Base-by-base conservation (phyloP, 2,113 vertebrate genomes). In the Phrynosoma platyrhinos region DNA sequence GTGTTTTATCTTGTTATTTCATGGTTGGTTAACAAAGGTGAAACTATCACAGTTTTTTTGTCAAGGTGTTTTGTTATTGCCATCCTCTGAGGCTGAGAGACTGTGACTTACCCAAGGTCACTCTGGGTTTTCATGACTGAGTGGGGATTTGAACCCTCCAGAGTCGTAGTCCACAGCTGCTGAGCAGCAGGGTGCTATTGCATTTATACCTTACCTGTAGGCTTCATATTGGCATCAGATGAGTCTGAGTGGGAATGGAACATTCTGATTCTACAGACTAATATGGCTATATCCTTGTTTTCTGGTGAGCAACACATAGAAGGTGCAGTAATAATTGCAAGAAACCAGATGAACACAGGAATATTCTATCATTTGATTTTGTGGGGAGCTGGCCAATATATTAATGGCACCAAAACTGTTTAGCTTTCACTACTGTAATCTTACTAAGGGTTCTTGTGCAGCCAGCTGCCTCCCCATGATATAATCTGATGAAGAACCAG, bases 401-500 rank as follows among this genome's bases (percentile, higher is more conserved):
- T 86, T 52, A 71, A 36, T 27, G 64, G n/a, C 30, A 36, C 76
- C 62, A 78, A 52, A 23, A 40, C 9, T n/a, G 55, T 55, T 79
- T n/a, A 10, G 55, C n/a, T 77, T 36, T 30, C 21, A 69, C 64
- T 81, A 21, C 9, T 40, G 9, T n/a, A 52, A 83, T 68, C 40
- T 88, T 84, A 20, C n/a, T 30, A 79, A 83, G 62, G 16, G 30
- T 78, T 83, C 27, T 53, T 91, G 0, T 79, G 83, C 77, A 88
- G 71, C 79, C 32, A 85, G 53, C 27, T 71, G n/a, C 47, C 18
- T 88, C 72, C 62, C 74, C 76, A 42, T 79, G 77, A 62, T 76
- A 71, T 85, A 83, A 77, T 78, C 68, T 77, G 86, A 25, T 82
- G 30, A 82, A n/a, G 62, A 27, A 47, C 72, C 36, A 87, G 74